Percentiles rank a stretch among this genome's conserved stretches.
Evolutionary conservation across 2,113 vertebrate species (phyloP).

Genomic region (Canis aureus): DNA sequence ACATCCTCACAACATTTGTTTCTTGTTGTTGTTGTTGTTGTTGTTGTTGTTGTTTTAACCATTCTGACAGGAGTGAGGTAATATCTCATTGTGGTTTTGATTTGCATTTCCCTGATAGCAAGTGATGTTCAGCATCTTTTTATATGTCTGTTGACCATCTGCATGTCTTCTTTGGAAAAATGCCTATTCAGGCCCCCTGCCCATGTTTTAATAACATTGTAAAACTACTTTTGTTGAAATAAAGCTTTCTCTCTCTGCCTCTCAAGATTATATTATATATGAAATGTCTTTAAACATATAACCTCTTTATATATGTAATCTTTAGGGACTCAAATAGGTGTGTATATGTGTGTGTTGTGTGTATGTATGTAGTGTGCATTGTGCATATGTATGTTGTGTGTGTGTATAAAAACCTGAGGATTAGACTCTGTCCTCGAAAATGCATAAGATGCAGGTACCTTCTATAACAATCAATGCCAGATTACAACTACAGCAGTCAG

Average conservation of each 20-base stretch:
- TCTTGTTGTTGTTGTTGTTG: neutral
- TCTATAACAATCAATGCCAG: neutral
- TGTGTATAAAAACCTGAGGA: neutral
- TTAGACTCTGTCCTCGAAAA: neutral
- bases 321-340: neutral
- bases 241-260: neutral
- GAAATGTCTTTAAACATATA: neutral
- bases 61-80: neutral
- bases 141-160: neutral
- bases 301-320: neutral
- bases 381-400: neutral
- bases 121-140: neutral
- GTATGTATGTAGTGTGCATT: neutral
- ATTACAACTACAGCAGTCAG: neutral
- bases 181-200: neutral
- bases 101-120: neutral
- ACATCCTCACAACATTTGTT: neutral
- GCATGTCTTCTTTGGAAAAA: neutral
- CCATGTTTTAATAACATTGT: neutral
- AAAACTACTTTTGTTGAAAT: neutral
- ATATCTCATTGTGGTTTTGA: neutral
- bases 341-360: neutral
- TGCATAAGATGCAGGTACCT: neutral
- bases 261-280: neutral
- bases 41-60: neutral